These are phyloP conservation scores for Cyphomyrus plagiostoma DNA, from an alignment of 2,113 vertebrate genomes.

Conservation along the genomic window DNA sequence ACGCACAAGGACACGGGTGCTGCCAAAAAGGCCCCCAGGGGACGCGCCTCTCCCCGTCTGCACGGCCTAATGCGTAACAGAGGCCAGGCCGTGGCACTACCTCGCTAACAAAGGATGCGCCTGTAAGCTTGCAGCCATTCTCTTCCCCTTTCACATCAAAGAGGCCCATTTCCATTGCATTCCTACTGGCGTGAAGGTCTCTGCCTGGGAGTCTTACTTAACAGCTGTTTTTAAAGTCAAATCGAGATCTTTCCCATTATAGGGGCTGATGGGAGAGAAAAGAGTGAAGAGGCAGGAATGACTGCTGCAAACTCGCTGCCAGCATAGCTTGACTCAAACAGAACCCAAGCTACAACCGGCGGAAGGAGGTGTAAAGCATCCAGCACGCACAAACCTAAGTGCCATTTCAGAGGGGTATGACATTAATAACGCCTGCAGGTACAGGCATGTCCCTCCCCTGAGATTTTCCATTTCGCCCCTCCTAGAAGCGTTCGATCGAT, in stretches of 20 bases:
- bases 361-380: neutral
- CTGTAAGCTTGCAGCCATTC: neutral
- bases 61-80: neutral
- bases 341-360: neutral
- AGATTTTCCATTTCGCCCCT: neutral
- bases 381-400: neutral
- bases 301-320: neutral
- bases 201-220: neutral
- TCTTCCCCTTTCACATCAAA: neutral
- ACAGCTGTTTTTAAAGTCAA: neutral
- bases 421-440: neutral
- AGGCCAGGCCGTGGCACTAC: neutral
- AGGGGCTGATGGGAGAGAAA: neutral
- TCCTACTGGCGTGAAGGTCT: neutral
- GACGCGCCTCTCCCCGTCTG: neutral
- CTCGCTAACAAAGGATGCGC: neutral
- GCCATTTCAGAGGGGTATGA: neutral
- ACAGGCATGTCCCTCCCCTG: neutral
- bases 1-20: conserved; percentile 23
- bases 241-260: neutral
- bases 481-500: neutral
- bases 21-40: neutral
- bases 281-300: neutral
- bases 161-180: neutral
- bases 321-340: neutral